Percentiles rank a stretch among this genome's conserved stretches.
These are phyloP conservation scores for Augochlorella aurata DNA, from an alignment of 2,888 invertebrate genomes.

Conservation along the genomic window DNA sequence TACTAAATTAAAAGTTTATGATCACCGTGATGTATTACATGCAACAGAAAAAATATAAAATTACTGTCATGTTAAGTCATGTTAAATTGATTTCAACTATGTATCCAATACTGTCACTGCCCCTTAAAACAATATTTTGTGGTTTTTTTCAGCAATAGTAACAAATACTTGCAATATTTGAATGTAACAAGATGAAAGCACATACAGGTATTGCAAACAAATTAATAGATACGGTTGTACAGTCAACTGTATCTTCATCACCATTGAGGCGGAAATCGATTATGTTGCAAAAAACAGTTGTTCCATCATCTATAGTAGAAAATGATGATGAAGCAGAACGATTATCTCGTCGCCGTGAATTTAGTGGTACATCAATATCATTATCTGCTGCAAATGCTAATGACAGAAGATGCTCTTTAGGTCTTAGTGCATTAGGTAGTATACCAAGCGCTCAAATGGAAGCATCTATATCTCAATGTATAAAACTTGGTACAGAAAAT, in stretches of 20 bases:
- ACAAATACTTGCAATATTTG: too few species aligned
- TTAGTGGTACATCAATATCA: background rate
- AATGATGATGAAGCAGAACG: conserved; percentile 78
- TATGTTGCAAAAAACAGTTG: background rate
- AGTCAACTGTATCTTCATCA: conserved; percentile 18
- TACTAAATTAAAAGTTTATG: too few species aligned
- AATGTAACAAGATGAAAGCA: too few species aligned
- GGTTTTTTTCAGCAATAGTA: too few species aligned
- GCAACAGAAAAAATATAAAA: too few species aligned
- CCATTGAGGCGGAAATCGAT: conserved; percentile 48
- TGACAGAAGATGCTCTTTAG: conserved; percentile 69
- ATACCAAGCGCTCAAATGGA: conserved; percentile 59
- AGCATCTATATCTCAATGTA: conserved; percentile 74
- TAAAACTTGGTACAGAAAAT: conserved; percentile 76
- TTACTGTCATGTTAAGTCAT: too few species aligned
- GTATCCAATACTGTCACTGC: too few species aligned
- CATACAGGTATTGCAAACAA: too few species aligned
- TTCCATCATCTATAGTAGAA: conserved; percentile 42
- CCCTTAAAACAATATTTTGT: too few species aligned
- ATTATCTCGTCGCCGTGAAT: conserved; percentile 61
- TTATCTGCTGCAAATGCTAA: background rate
- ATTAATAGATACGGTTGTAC: too few species aligned
- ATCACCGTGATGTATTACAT: too few species aligned
- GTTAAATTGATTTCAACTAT: too few species aligned
- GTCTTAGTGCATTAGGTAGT: conserved; percentile 57